phyloP scores from a whole-genome alignment of 2,113 vertebrate genomes.

The Anoura caudifer region DNA sequence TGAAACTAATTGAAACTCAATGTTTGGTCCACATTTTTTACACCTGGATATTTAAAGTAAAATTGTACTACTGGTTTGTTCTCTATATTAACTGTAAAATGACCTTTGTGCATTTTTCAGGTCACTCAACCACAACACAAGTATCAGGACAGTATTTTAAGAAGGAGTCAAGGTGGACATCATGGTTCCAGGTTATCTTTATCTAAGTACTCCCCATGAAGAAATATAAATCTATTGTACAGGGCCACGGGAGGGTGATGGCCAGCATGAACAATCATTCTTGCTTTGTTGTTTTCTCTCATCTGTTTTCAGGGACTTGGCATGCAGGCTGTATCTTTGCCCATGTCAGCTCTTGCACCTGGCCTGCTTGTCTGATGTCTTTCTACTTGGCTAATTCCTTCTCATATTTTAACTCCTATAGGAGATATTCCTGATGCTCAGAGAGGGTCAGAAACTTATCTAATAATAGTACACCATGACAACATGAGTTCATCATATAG shows the following conservation, averaged over 20 bases:
- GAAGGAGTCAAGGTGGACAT: not conserved
- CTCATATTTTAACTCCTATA: not conserved
- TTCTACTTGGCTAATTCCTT: not conserved
- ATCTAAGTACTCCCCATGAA: not conserved
- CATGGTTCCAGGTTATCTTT: too few relatives aligned
- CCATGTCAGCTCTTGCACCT: not conserved
- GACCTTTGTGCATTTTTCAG: not conserved
- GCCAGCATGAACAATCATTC: fast-evolving
- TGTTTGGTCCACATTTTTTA: not conserved
- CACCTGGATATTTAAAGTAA: not conserved
- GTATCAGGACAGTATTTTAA: not conserved
- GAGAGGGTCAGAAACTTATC: not conserved
- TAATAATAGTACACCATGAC: not conserved
- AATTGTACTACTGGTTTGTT: not conserved
- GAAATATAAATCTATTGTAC: not conserved
- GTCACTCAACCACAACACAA: not conserved
- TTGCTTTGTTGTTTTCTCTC: not conserved
- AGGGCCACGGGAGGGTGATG: too few relatives aligned
- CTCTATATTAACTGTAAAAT: not conserved
- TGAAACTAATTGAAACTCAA: not conserved
- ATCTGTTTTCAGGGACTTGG: not conserved
- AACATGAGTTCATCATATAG: not conserved
- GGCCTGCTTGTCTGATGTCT: not conserved
- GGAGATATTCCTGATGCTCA: not conserved
- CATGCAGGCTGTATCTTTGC: not conserved